These are phyloP conservation scores for Drosophila longiperda DNA, from an alignment of 2,888 invertebrate species.

Conservation along the genomic window DNA sequence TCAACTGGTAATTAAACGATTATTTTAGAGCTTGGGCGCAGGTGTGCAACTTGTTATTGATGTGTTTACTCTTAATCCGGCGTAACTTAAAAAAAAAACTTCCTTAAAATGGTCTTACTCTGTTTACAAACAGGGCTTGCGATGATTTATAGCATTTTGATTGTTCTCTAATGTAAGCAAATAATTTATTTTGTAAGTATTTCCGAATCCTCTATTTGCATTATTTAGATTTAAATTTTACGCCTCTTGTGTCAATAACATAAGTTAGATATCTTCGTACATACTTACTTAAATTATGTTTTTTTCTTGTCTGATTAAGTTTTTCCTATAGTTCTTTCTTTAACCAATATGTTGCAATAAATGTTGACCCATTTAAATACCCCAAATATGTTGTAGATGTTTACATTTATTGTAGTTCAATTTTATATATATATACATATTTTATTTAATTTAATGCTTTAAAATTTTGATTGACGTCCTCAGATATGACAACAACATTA, in stretches of 20 bases:
- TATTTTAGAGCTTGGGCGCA: slow-evolving; percentile 42
- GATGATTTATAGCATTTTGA: neutral
- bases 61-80: slow-evolving; percentile 30
- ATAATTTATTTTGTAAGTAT: neutral
- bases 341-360: neutral
- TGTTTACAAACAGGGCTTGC: neutral
- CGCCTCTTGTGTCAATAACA: neutral
- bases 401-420: neutral
- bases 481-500: neutral
- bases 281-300: neutral
- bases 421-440: neutral
- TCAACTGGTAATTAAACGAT: slow-evolving; percentile 65
- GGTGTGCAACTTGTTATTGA: slow-evolving; percentile 67
- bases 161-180: neutral
- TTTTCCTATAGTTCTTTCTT: neutral
- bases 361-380: neutral
- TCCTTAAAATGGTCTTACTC: neutral
- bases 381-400: neutral
- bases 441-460: neutral
- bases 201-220: neutral
- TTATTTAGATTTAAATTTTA: neutral
- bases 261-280: neutral
- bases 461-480: neutral
- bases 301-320: neutral
- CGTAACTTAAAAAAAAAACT: neutral